These are phyloP conservation scores for Ametastegia equiseti DNA, from an alignment of 2,888 invertebrate genomes.

Conservation along the genomic window DNA sequence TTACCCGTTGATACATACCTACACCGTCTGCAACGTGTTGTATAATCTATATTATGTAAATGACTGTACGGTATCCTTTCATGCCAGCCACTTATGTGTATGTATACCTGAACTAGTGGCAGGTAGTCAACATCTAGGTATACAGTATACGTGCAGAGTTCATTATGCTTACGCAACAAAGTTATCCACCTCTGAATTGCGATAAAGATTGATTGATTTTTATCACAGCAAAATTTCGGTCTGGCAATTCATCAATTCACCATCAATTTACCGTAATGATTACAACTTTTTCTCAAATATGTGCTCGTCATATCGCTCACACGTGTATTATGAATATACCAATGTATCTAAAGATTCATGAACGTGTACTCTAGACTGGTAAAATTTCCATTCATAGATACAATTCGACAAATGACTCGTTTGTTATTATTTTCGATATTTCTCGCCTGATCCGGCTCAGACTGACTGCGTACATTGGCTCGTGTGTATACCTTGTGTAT, in stretches of 20 bases:
- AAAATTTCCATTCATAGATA: too few species aligned
- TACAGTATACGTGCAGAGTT: too few species aligned
- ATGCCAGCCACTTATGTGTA: neutral
- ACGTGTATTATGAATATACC: too few species aligned
- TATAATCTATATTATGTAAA: constrained; percentile 13
- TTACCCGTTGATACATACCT: constrained; percentile 15
- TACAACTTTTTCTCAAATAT: too few species aligned
- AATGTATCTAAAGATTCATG: too few species aligned
- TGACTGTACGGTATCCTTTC: neutral
- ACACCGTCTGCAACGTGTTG: too few species aligned
- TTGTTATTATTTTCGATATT: constrained; percentile 29
- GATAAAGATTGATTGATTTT: neutral
- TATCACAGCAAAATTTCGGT: neutral
- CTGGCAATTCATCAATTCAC: neutral
- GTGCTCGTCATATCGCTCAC: too few species aligned
- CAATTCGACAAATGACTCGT: neutral
- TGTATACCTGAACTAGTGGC: neutral
- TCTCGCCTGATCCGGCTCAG: constrained; percentile 10
- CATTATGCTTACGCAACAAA: neutral
- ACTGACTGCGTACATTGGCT: neutral
- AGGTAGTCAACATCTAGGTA: neutral
- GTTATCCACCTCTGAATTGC: neutral
- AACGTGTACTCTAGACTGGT: too few species aligned
- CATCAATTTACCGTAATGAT: too few species aligned
- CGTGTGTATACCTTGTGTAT: too few species aligned